Base-by-base conservation (phyloP, 2,888 invertebrate species). In the Trimorus sp. region DNA sequence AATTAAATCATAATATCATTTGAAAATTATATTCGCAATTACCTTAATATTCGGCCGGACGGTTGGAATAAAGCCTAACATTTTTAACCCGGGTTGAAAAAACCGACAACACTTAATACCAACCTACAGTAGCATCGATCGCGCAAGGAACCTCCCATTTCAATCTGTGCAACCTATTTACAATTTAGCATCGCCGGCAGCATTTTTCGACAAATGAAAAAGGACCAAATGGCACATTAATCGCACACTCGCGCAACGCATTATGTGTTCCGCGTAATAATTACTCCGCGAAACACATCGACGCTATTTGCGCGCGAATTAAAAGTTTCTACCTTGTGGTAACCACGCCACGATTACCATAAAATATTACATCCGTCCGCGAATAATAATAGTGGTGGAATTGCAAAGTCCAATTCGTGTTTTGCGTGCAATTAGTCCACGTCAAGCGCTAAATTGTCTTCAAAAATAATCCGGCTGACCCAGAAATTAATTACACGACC, bases 311-410 rank as follows among this genome's bases (percentile, higher is more conserved):
- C 48, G 45, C 37, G 48, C 15, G 56, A 58, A 58, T 65, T 56
- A 58, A 58, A 68, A 58, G 48, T 54, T 48, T 56, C 26, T 3
- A 26, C 26, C 12, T 14, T 15, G 45, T 7, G 48, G 68, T 48
- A 56, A 68, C 58, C 58, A 49, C 48, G 56, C 45, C 45, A 69
- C 36, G 56, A 69, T 69, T 69, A 69, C 68, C 42, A 56, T 59
- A 51, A 54, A 68, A 38, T 51, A 15, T 51, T 38, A 65, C 16
- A 51, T 65, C 51, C 51, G n/a, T 40, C 53, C 26, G 16, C 12
- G 40, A 65, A 54, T 65, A 45, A 68, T 45, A 69, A 58, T 69
- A 48, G 42, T 58, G 42, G 48, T 69, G 49, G 48, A 60, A 53
- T 62, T 71, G 40, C 14, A 54, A n/a, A 62, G 62, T 71, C 59